Base-by-base conservation (phyloP, 2,888 invertebrate genomes). In the Ashinkailepas kermadecensis region DNA sequence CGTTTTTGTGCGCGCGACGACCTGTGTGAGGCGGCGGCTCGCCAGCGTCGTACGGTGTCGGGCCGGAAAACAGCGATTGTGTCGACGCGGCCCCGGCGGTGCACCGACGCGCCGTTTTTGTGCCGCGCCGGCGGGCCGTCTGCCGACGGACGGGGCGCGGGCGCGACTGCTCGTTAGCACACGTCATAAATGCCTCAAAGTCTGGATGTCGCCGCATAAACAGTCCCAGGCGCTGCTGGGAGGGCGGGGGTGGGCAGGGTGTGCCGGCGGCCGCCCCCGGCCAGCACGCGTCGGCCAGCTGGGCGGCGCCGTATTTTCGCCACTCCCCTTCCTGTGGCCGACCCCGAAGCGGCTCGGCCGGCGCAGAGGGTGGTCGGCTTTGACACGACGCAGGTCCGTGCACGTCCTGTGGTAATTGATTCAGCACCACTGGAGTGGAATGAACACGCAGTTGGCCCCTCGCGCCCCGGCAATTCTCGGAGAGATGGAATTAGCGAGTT, bases 21-120 rank as follows among this genome's bases (percentile, higher is more conserved):
- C 25, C 67, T 67, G 67, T 67, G 67, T 56, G 80, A 59, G 64
- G 39, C 74, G 54, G 81, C 21, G 78, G 78, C 65, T 39, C 39
- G 39, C 39, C 39, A 39, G 39, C 4, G 39, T 39, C 39, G 39
- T 39, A 39, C 39, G 39, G 39, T 39, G n/a, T 18, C 56, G 81
- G 56, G 78, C 78, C 81, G 21, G 81, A 65, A 67, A 67, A 67
- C 67, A 67, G 67, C 67, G 67, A 67, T 67, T 67, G 67, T 67
- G 67, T 6, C n/a, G 21, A 23, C 25, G 9, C 39, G 59, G 59
- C 1, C 59, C 59, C 12, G 59, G 12, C 59, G 59, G 59, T 1
- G 59, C 11, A 39, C 39, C n/a, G 64, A 25, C 23, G 67, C 21
- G 25, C 15, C 70, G 70, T 70, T 70, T 70, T 70, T 70, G 70